phyloP scores from a whole-genome alignment of 2,113 vertebrate genomes.

The Diadophis punctatus region DNA sequence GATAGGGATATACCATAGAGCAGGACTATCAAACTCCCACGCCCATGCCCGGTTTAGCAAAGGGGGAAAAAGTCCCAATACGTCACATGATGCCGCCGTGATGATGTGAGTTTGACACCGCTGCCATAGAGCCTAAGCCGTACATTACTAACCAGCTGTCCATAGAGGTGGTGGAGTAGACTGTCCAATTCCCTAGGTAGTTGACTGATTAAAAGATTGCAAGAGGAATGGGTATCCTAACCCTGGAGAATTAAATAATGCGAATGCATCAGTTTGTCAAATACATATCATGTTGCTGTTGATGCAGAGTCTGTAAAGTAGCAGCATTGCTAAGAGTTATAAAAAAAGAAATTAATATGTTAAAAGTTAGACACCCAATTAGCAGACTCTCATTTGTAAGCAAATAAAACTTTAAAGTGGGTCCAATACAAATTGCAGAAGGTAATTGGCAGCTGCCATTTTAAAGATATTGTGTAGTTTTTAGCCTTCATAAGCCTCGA shows the following conservation, averaged over 20 bases:
- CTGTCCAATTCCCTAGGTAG: not conserved
- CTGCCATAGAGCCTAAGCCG: not conserved
- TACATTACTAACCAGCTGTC: not conserved
- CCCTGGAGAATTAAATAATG: not conserved
- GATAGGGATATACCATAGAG: not conserved
- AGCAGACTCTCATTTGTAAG: not conserved
- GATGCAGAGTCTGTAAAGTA: not conserved
- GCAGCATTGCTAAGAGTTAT: not conserved
- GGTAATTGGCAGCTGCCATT: constrained; percentile 60
- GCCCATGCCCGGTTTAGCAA: no score
- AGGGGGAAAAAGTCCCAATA: no score
- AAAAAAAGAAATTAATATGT: not conserved
- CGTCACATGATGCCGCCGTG: no score
- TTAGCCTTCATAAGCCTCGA: constrained; percentile 67
- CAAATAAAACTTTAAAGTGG: constrained; percentile 20
- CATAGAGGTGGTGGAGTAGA: not conserved
- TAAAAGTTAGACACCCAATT: constrained; percentile 2
- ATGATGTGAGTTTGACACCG: no score
- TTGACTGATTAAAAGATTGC: not conserved
- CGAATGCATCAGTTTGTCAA: not conserved
- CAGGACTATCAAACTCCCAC: not conserved
- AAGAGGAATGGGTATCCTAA: not conserved
- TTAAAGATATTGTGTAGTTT: constrained; percentile 56
- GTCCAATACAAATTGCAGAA: constrained; percentile 49
- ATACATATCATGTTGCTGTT: no score